A percentile compares a stretch with the other conserved stretches of the same genome.
Evolutionary conservation across 2,888 invertebrate species (phyloP).

Genomic region (Cataglyphis livida): DNA sequence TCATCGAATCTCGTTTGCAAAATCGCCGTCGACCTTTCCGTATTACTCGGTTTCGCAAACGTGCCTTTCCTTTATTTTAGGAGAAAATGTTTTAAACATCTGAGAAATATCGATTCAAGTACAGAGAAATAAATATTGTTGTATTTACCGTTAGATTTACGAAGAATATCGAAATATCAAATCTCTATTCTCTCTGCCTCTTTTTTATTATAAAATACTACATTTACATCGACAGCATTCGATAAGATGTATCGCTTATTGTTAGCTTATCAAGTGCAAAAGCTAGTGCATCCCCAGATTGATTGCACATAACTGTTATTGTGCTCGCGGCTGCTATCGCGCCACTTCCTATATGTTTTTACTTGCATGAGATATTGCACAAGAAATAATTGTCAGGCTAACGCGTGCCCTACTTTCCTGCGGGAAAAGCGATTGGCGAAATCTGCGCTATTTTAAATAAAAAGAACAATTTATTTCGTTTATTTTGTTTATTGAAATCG

Average conservation of each 20-base stretch:
- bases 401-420: conserved; percentile 10
- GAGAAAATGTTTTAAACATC: neutral
- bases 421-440: conserved; percentile 7
- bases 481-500: neutral
- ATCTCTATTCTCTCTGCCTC: neutral
- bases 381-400: conserved; percentile 9
- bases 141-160: neutral
- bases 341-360: conserved; percentile 2
- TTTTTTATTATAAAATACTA: neutral
- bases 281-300: conserved; percentile 12
- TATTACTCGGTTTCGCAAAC: neutral
- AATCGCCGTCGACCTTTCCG: neutral
- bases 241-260: conserved; percentile 13
- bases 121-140: neutral
- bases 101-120: neutral
- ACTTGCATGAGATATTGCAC: conserved; percentile 34
- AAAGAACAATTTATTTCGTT: neutral
- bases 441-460: conserved; percentile 28
- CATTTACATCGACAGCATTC: neutral
- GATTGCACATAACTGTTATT: conserved; percentile 27
- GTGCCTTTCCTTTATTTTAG: neutral
- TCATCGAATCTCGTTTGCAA: conserved; percentile 19
- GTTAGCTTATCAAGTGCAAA: conserved; percentile 22
- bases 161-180: neutral
- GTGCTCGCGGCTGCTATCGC: conserved; percentile 27